Conservation (phyloP, 2,797 vertebrate genomes). For the Phyllotis vaccarum region DNA sequence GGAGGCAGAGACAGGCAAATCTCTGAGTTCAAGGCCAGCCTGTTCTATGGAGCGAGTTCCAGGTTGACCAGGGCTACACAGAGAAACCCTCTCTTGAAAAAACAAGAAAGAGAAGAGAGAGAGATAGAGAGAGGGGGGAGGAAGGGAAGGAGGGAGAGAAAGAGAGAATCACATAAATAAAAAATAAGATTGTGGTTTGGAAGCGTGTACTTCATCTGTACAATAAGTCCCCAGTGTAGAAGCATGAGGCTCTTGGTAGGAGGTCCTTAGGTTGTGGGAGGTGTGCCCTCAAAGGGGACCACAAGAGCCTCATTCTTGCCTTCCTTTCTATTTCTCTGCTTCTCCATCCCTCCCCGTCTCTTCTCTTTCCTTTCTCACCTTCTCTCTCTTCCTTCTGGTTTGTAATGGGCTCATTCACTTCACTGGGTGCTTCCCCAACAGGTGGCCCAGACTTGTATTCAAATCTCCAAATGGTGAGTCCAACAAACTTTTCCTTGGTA, state of each 20-base stretch:
- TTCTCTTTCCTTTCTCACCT: background rate
- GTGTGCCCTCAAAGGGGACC: background rate
- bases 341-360: background rate
- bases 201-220: background rate
- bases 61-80: background rate
- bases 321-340: background rate
- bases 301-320: no score
- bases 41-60: background rate
- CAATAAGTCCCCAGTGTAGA: background rate
- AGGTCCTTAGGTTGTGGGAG: background rate
- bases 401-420: background rate
- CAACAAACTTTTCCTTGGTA: background rate
- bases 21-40: background rate
- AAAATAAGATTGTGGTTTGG: background rate
- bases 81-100: background rate
- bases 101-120: rapidly evolving
- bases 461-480: background rate
- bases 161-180: background rate
- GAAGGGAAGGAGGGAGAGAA: no score
- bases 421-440: background rate
- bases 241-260: background rate
- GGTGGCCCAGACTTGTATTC: background rate
- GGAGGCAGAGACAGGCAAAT: background rate
- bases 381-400: background rate
- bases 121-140: no score